Evolutionary conservation across 2,113 vertebrate species (phyloP), one percentile per base, ranked within the genome.

Genomic region (Colius striatus): DNA sequence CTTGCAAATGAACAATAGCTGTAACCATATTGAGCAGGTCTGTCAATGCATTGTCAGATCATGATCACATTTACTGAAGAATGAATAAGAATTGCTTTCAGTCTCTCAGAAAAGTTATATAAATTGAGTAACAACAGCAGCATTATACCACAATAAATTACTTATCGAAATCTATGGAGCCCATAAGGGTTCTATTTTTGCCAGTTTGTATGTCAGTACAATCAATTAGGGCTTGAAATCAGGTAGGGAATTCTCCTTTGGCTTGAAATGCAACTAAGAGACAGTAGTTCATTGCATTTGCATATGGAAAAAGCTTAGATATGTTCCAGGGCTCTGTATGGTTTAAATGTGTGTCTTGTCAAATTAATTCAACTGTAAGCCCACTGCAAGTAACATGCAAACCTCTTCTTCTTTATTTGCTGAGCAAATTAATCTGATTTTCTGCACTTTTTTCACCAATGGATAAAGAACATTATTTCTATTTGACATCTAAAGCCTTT

Each of bases 401-500:
- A 92, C 73, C 62, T 50, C 41, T 71, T 78, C 63, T 94, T 73
- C 60, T 54, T 96, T 96, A 73, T 97, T 94, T 88, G 16, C 19
- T 68, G 36, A 75, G 41, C 90, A 67, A 68, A 36, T 76, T 95
- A 91, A 95, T 66, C n/a, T 79, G 29, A 34, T 71, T 88, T 95
- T 90, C 45, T 84, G 34, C 30, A 45, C 23, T 80, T 71, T 67
- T 90, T 94, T 84, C 53, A 54, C 38, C n/a, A 47, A 20, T 0
- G 0, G 50, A 91, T 83, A 68, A 94, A 88, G 72, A 23, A 54
- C 82, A 71, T 77, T 88, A 79, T 67, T 96, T 84, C 72, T 92
- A 53, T 90, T 94, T 86, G 63, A 57, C 3, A 6, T 78, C 86
- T 89, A 63, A 81, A 95, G 80, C 61, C 47, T 83, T 84, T 82